Evolutionary conservation across 2,888 invertebrate genomes (phyloP).

Genomic region (Mesochorus sp.): DNA sequence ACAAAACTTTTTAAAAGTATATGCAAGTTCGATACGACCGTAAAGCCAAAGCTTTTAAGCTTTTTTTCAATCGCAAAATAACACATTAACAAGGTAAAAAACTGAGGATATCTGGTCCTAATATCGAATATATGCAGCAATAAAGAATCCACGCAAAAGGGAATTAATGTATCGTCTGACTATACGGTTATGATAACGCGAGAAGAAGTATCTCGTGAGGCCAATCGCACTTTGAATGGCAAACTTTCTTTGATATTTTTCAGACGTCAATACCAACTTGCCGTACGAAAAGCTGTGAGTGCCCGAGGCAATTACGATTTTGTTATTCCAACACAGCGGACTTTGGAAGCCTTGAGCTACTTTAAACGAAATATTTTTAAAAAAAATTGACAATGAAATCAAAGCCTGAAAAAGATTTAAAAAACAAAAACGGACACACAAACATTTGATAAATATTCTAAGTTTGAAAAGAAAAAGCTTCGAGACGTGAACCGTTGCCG

Average conservation of each 20-base stretch:
- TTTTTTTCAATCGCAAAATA: background rate
- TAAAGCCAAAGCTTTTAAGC: no score
- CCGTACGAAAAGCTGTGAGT: constrained; percentile 96
- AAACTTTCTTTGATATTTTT: constrained; percentile 81
- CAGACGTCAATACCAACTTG: constrained; percentile 95
- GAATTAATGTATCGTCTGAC: background rate
- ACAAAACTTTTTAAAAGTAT: no score
- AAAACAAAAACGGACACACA: constrained; percentile 33
- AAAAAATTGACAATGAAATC: constrained; percentile 47
- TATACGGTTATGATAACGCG: no score
- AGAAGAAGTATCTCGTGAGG: constrained; percentile 56
- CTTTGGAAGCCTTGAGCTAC: constrained; percentile 72
- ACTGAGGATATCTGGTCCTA: background rate
- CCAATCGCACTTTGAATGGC: constrained; percentile 72
- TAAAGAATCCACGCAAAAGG: no score
- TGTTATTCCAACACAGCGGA: constrained; percentile 82
- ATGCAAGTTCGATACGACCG: no score
- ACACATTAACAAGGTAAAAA: background rate
- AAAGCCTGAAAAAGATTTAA: constrained; percentile 48
- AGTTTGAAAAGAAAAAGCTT: constrained; percentile 24
- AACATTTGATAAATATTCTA: constrained; percentile 27
- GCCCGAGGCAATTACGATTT: constrained; percentile 83
- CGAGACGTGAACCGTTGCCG: constrained; percentile 10
- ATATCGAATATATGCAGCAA: no score
- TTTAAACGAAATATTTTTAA: constrained; percentile 65